These are phyloP conservation scores for Cryptotis parvus DNA, from an alignment of 2,113 vertebrate species.

Conservation along the genomic window DNA sequence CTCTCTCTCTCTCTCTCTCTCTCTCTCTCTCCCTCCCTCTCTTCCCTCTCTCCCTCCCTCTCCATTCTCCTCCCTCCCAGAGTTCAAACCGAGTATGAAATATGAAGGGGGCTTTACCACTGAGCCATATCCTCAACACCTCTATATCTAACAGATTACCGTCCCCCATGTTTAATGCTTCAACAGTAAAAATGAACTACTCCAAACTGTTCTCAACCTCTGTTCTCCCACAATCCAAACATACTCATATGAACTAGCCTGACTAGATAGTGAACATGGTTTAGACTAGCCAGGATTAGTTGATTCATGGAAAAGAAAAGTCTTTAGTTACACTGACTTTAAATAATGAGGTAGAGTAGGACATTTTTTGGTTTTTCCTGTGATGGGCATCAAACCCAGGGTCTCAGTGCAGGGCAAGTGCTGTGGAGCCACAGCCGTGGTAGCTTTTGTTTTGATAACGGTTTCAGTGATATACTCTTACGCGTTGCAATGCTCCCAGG, in stretches of 20 bases:
- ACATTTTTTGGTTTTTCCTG: slow-evolving; percentile 71
- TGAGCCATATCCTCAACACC: no score
- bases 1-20: not conserved
- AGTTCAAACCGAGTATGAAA: no score
- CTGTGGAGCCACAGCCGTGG: no score
- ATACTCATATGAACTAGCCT: not conserved
- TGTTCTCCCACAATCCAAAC: not conserved
- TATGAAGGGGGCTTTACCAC: no score
- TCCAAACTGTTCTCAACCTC: not conserved
- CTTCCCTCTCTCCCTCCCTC: not conserved
- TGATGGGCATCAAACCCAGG: no score
- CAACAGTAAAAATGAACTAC: not conserved
- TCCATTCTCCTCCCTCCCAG: no score
- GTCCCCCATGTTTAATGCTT: no score
- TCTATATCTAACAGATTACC: no score
- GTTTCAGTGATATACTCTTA: slow-evolving; percentile 81
- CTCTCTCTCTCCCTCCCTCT: not conserved
- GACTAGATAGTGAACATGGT: not conserved
- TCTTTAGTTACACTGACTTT: slow-evolving; percentile 76
- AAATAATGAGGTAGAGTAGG: slow-evolving; percentile 84
- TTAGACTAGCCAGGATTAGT: not conserved
- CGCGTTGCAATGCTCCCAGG: slow-evolving; percentile 61
- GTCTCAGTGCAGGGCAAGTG: no score
- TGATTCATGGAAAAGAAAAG: slow-evolving; percentile 58
- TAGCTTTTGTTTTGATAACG: slow-evolving; percentile 79